Base-by-base conservation (phyloP, 1,140 invertebrate genomes). In the Phymorhynchus buccinoides region DNA sequence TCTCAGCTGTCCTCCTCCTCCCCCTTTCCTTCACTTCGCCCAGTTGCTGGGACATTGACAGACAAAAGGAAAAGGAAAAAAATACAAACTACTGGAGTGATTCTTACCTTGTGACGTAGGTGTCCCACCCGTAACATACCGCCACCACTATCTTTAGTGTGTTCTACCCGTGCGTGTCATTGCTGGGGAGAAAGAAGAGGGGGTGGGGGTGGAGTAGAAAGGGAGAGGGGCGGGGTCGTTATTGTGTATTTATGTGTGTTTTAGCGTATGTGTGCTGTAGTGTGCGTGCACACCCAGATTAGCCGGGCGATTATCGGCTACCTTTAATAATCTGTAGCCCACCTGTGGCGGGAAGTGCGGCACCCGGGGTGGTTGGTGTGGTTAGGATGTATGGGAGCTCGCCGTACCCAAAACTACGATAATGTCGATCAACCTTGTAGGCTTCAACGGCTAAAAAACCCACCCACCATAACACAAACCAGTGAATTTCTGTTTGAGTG, bases 241-340 rank as follows among this genome's bases (percentile, higher is more conserved):
- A 12, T 9, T 30, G 68, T 37, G 35, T 35, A 32, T 32, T n/a
- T 71, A 32, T 71, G 30, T 71, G 30, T 71, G 35, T 71, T 12
- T 32, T n/a, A 12, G 68, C 37, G 68, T 2, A 32, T 2, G 1
- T 37, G 12, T 32, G n/a, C 30, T 71, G 7, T 71, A 32, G 7
- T 35, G 30, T 71, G 30, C 30, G 30, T 22, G 73, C 35, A 27
- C 73, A 18, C 37, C 37, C 4, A 37, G 68, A 75, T 41, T 41
- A 75, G 73, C 32, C 37, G 22, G 14, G 37, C 73, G 73, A 75
- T 75, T 75, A 75, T 75, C 73, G 73, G 35, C 41, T 37, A 75
- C 37, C 73, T 27, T 6, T 35, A 18, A 3, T 41, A 12, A 66
- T 66, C 62, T 16, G 18, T 42, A 41, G 27, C 7, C 78, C n/a